Percentiles rank a stretch among this genome's conserved stretches.
These are phyloP conservation scores for Nemotelus nigrinus DNA, from an alignment of 2,888 invertebrate genomes.

Conservation along the genomic window DNA sequence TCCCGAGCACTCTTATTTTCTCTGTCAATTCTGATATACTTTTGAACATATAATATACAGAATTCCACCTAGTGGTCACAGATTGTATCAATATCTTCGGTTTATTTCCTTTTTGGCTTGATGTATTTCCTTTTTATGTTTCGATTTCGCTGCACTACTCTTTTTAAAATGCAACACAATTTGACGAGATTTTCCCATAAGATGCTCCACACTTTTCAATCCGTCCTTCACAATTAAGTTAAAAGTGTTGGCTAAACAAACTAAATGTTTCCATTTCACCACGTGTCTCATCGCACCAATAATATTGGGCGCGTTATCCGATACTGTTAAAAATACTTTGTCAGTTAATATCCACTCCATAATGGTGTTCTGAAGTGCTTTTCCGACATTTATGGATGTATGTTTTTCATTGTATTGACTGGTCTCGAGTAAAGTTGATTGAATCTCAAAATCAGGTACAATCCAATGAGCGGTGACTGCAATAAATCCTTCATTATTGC, in stretches of 20 bases:
- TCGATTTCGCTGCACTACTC: neutral
- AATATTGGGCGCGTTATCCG: neutral
- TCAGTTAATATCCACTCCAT: neutral
- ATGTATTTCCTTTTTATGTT: neutral
- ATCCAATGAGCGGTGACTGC: neutral
- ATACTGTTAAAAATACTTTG: neutral
- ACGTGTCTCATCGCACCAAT: neutral
- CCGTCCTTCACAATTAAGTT: neutral
- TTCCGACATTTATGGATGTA: neutral
- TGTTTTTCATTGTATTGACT: neutral
- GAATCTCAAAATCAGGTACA: neutral
- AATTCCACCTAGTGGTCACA: neutral
- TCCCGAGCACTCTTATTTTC: neutral
- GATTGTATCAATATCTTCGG: neutral
- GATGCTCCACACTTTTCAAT: neutral
- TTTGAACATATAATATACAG: neutral
- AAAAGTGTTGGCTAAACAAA: no score
- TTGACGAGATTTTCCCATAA: neutral
- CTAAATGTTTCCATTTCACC: neutral
- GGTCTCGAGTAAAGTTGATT: neutral
- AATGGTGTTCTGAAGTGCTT: neutral
- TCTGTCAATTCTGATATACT: no score
- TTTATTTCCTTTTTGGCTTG: neutral
- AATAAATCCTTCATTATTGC: neutral
- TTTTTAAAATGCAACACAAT: neutral